Base-by-base conservation (phyloP, 2,797 vertebrate genomes). In the Parauchenoglanis punctatus region DNA sequence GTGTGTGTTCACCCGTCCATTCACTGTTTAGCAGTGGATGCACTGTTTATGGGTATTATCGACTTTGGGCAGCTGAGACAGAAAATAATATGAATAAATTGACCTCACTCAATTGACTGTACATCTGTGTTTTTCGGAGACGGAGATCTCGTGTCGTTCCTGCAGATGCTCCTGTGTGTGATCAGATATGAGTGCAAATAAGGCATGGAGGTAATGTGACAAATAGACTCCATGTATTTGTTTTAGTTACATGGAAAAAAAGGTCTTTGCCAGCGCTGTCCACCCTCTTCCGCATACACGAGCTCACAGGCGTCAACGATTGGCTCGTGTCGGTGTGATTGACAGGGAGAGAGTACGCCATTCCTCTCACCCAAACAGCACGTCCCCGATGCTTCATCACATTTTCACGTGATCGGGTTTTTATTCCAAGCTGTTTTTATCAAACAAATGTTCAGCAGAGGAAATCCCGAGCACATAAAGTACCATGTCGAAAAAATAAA, bases 181-280 rank as follows among this genome's bases (percentile, higher is more conserved):
- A n/a, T 28, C 25, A n/a, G n/a, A 63, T 25, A 20, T 1, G 3
- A 63, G 61, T n/a, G 40, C 77, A 85, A 75, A 90, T 46, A 67
- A 59, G 58, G n/a, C 65, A 25, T 82, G 23, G 13, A 68, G 31
- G 67, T 18, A 35, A 35, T 35, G 28, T 35, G 2, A 35, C 31
- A 35, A 0, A 35, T 15, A 15, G 59, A 7, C 23, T 63, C 8
- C 8, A 63, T 25, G 7, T 63, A 25, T 59, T 20, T 59, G 58
- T 59, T 61, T 17, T 56, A 31, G 35, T 35, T 35, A 35, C 35
- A 35, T 35, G 35, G 35, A 35, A 35, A 35, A 35, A 35, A 35
- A 35, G 35, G 35, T 35, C 35, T 35, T 35, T 35, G 35, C 35
- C 35, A 35, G 15, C 35, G 31, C 67, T 70, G 20, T 20, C 67